Conservation (phyloP, 2,113 vertebrate genomes). For the Zootoca vivipara region DNA sequence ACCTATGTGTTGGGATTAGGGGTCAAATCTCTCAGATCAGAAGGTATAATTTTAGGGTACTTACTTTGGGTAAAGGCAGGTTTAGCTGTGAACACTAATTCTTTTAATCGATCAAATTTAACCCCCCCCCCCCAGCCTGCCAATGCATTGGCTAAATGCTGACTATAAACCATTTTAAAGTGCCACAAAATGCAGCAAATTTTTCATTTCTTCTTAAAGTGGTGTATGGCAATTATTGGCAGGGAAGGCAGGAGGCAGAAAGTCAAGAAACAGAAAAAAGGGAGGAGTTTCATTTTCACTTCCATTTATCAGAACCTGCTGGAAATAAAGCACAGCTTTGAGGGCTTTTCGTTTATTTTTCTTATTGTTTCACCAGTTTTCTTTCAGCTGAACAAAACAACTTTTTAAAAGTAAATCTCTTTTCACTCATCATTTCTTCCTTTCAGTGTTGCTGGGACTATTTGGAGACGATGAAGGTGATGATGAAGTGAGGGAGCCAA, state of each 20-base stretch:
- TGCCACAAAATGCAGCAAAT: not conserved
- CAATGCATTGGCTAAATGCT: not conserved
- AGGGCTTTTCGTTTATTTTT: rapidly evolving
- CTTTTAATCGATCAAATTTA: not conserved
- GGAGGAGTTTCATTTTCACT: not conserved
- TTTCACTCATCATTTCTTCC: not conserved
- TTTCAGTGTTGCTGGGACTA: not conserved
- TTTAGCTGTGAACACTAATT: not conserved
- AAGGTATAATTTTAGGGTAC: not conserved
- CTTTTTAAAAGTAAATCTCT: not conserved
- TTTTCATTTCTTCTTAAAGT: not conserved
- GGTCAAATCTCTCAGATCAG: not conserved
- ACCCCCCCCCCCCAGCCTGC: not conserved
- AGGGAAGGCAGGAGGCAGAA: not conserved
- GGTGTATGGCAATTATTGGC: not conserved
- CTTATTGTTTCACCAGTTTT: not conserved
- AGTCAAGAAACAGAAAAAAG: not conserved
- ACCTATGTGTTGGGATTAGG: not conserved
- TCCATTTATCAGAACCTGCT: not conserved
- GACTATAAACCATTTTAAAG: not conserved
- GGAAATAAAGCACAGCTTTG: not conserved
- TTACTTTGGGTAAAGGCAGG: not conserved
- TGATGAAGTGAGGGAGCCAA: not conserved
- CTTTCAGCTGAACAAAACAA: not conserved
- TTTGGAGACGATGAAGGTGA: rapidly evolving